Conservation (phyloP, 2,113 vertebrate genomes). For the Cnemophilus loriae region DNA sequence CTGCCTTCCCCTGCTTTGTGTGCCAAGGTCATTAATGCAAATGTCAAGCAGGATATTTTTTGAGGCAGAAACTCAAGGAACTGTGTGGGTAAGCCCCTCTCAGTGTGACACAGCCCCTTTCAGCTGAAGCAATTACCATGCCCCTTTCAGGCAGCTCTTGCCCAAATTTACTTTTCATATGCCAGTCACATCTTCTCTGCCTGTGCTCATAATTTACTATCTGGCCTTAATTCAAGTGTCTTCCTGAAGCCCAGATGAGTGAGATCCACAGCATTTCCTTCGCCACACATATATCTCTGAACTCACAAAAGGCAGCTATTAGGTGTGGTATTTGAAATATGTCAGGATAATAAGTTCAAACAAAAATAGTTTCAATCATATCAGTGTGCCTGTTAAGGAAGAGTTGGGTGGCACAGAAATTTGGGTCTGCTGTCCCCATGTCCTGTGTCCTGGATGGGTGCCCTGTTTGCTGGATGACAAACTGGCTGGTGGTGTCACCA, state of each 20-base stretch:
- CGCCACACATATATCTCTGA: not conserved
- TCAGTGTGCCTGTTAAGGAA: rapidly evolving
- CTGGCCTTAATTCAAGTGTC: conserved; percentile 16
- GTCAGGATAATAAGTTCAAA: not conserved
- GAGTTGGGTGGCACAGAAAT: not conserved
- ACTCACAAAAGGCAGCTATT: not conserved
- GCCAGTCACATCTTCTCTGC: not conserved
- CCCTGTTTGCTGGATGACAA: not conserved
- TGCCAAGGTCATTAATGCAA: conserved; percentile 35
- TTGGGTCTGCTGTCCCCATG: not conserved
- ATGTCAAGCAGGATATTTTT: conserved; percentile 10
- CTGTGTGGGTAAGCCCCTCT: not conserved
- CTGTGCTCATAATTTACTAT: not conserved
- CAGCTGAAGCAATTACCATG: not conserved
- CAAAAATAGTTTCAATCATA: not conserved
- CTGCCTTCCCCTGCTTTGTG: not conserved
- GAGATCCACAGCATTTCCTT: not conserved
- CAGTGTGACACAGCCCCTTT: not conserved
- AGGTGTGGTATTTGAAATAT: not conserved
- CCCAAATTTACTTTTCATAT: not conserved
- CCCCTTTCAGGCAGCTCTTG: not conserved
- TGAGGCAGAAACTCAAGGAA: not conserved
- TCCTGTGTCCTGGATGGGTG: not conserved
- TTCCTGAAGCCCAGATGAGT: not conserved
- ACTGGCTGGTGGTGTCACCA: not conserved